Percentiles rank a stretch among this genome's conserved stretches.
These are phyloP conservation scores for Zonotrichia leucophrys DNA, from an alignment of 2,113 vertebrate species.

Conservation along the genomic window DNA sequence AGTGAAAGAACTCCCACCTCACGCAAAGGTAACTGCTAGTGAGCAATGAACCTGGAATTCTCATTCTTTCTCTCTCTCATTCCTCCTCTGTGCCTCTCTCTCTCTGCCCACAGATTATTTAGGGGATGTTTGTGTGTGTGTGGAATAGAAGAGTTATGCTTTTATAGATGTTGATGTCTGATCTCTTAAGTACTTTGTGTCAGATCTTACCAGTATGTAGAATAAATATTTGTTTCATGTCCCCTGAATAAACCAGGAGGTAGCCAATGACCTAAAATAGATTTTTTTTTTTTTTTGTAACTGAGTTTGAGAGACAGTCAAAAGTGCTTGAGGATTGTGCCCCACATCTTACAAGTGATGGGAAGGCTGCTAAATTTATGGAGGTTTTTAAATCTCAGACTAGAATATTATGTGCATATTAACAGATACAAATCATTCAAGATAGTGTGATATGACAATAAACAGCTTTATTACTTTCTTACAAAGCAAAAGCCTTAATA, in stretches of 20 bases:
- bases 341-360: background rate
- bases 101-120: background rate
- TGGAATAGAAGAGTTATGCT: background rate
- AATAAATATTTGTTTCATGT: background rate
- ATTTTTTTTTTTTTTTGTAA: background rate
- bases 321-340: background rate
- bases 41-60: background rate
- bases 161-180: background rate
- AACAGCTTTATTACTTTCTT: background rate
- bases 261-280: background rate
- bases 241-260: background rate
- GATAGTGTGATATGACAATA: background rate
- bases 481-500: background rate
- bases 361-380: background rate
- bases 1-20: conserved; percentile 80
- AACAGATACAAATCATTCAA: background rate
- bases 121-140: background rate
- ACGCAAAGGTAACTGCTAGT: conserved; percentile 84
- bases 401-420: background rate
- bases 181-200: background rate
- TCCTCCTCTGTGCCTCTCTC: background rate
- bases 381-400: background rate
- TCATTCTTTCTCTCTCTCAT: background rate
- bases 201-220: background rate
- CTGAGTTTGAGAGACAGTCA: background rate